Conservation (phyloP, 1,140 invertebrate genomes). For the Cotesia vestalis region DNA sequence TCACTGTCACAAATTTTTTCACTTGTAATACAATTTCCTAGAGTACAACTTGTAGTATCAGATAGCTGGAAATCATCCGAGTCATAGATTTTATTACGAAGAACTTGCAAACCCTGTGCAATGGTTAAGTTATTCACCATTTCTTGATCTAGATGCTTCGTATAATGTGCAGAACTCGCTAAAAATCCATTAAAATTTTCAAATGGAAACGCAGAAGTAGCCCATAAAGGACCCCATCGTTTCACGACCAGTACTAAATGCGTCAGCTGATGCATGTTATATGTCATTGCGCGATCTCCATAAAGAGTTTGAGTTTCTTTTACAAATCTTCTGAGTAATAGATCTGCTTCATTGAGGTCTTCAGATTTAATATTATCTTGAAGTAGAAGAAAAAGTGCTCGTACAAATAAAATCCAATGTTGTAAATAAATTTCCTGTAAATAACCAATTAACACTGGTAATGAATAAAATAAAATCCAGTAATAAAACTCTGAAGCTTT, state of each 20-base stretch:
- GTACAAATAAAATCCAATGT: slow-evolving; percentile 44
- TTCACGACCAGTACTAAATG: slow-evolving; percentile 42
- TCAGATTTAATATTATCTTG: slow-evolving; percentile 32
- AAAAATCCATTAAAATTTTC: slow-evolving; percentile 43
- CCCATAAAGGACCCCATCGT: slow-evolving; percentile 46
- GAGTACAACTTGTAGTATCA: background rate
- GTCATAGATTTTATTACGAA: slow-evolving; percentile 26
- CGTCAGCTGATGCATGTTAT: slow-evolving; percentile 43
- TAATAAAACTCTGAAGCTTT: slow-evolving; percentile 44
- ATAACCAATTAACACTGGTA: slow-evolving; percentile 33
- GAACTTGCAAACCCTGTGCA: slow-evolving; percentile 34
- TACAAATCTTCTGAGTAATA: slow-evolving; percentile 41
- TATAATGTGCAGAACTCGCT: slow-evolving; percentile 41
- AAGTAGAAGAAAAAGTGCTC: slow-evolving; percentile 37
- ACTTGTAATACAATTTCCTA: background rate
- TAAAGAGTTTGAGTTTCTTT: slow-evolving; percentile 38
- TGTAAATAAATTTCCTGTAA: slow-evolving; percentile 42
- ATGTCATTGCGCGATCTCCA: slow-evolving; percentile 32
- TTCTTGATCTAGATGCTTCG: slow-evolving; percentile 20
- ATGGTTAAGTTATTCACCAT: slow-evolving; percentile 31
- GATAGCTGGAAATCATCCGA: background rate
- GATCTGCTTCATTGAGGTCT: slow-evolving; percentile 38
- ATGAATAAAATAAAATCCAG: slow-evolving; percentile 43
- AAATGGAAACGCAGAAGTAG: slow-evolving; percentile 40
- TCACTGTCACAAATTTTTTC: background rate